Conservation (phyloP, 2,797 vertebrate genomes). For the Typhlichthys subterraneus region DNA sequence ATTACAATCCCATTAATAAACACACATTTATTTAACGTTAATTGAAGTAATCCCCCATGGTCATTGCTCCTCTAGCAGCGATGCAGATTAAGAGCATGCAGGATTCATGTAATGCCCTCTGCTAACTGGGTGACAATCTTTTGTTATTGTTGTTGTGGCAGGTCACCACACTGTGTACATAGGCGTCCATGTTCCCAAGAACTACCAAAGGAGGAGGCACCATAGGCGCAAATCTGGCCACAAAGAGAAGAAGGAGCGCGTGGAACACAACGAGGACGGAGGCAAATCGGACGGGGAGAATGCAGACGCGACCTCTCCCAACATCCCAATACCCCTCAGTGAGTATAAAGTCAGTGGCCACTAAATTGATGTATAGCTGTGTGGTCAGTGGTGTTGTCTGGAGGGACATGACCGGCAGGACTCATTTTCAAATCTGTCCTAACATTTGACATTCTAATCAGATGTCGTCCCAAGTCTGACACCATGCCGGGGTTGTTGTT, state of each 20-base stretch:
- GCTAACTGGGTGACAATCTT: conserved; percentile 23
- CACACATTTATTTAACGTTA: neutral
- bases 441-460: too few relatives aligned
- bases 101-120: conserved; percentile 34
- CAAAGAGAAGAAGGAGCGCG: conserved; percentile 89
- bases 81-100: conserved; percentile 20
- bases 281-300: conserved; percentile 90
- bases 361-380: neutral
- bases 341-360: conserved; percentile 67
- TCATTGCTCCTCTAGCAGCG: conserved; percentile 1
- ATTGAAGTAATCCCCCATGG: neutral
- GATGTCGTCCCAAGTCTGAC: too few relatives aligned
- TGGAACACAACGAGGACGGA: conserved; percentile 78
- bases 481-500: too few relatives aligned
- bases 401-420: too few relatives aligned
- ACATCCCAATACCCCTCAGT: conserved; percentile 94
- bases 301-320: conserved; percentile 80
- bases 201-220: conserved; percentile 89
- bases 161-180: conserved; percentile 98
- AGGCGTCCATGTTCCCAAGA: conserved; percentile 96
- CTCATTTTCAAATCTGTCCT: too few relatives aligned
- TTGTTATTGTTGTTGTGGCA: conserved; percentile 47
- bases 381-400: too few relatives aligned
- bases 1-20: neutral
- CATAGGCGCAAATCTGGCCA: conserved; percentile 88